These are phyloP conservation scores for Tupiocoris notatus DNA, from an alignment of 2,888 invertebrate species.

Conservation along the genomic window DNA sequence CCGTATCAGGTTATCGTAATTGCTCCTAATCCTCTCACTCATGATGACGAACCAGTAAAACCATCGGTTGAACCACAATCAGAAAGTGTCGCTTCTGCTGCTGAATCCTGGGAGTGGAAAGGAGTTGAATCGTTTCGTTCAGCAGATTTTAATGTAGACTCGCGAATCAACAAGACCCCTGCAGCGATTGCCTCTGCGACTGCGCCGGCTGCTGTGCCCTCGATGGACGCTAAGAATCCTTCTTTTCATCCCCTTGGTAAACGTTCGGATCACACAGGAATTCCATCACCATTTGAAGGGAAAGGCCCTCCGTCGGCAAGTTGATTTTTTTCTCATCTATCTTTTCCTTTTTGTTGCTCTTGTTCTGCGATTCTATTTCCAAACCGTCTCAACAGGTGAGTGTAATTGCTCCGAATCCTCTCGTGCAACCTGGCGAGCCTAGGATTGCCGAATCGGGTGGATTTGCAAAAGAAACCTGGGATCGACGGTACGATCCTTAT, in stretches of 20 bases:
- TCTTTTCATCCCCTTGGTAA: not conserved
- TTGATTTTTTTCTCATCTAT: too few relatives aligned
- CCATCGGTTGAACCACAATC: not conserved
- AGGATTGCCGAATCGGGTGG: not conserved
- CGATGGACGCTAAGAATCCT: not conserved
- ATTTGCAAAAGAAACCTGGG: constrained; percentile 14
- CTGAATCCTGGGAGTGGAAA: not conserved
- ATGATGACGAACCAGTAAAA: constrained; percentile 14
- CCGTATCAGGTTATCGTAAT: constrained; percentile 49
- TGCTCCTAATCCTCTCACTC: constrained; percentile 48
- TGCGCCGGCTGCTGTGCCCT: not conserved
- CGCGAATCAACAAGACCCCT: not conserved
- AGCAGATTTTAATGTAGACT: not conserved
- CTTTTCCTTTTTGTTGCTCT: not conserved
- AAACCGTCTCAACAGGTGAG: constrained; percentile 47
- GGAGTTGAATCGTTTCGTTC: not conserved
- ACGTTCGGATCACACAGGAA: constrained; percentile 25
- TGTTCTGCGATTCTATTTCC: not conserved
- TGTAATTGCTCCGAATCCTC: constrained; percentile 50
- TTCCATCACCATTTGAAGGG: constrained; percentile 28
- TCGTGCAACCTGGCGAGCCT: constrained; percentile 31
- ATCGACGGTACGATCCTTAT: constrained; percentile 14
- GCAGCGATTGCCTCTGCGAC: not conserved
- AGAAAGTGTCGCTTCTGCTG: not conserved
- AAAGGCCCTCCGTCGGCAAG: constrained; percentile 33